phyloP scores from a whole-genome alignment of 2,888 invertebrate genomes.

The Lumbricus terrestris region DNA sequence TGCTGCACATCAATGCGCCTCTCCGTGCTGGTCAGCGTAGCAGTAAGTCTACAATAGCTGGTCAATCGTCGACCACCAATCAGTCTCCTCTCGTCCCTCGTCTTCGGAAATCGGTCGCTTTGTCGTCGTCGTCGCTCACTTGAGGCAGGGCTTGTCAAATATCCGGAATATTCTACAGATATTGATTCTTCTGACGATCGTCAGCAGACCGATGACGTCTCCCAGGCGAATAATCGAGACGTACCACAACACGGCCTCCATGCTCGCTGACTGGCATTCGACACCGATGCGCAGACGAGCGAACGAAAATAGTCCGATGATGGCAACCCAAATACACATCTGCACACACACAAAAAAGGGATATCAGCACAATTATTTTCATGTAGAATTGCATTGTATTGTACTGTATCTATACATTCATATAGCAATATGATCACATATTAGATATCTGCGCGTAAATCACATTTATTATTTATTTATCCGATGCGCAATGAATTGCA shows the following conservation, averaged over 20 bases:
- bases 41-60: neutral
- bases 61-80: too few species aligned
- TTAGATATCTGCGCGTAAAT: too few species aligned
- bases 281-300: conserved; percentile 76
- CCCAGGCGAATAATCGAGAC: conserved; percentile 76
- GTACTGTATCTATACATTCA: too few species aligned
- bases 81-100: neutral
- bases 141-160: conserved; percentile 12
- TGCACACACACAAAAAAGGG: conserved; percentile 54
- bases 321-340: conserved; percentile 72
- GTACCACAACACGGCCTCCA: conserved; percentile 73
- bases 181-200: conserved; percentile 24
- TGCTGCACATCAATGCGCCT: neutral
- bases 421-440: too few species aligned
- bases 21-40: neutral
- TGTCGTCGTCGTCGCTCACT: neutral
- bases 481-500: neutral
- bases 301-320: conserved; percentile 72
- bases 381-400: neutral
- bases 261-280: conserved; percentile 72
- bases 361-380: neutral
- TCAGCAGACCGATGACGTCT: conserved; percentile 73
- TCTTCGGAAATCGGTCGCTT: neutral
- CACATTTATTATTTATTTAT: conserved; percentile 3
- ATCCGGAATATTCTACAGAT: conserved; percentile 31